Conservation (phyloP, 2,888 invertebrate genomes). For the Dynastes tityus region DNA sequence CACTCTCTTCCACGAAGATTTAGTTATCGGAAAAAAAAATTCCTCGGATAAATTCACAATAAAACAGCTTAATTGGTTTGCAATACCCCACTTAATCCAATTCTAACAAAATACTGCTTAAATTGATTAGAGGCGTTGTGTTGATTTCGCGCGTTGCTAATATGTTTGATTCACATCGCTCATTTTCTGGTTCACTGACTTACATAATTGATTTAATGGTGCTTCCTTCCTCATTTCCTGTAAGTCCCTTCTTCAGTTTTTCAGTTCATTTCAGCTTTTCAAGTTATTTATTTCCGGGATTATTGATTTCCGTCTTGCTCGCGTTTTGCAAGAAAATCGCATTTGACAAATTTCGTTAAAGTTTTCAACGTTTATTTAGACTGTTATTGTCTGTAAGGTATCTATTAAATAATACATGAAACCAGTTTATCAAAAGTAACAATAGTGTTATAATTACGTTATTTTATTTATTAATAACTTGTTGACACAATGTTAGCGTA, state of each 20-base stretch:
- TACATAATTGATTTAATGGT: conserved; percentile 25
- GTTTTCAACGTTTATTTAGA: background rate
- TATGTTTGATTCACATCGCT: conserved; percentile 19
- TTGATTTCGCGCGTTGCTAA: conserved; percentile 7
- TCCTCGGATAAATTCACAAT: background rate
- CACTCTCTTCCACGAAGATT: too few species aligned
- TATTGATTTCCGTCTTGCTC: conserved; percentile 5
- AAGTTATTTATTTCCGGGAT: conserved; percentile 15
- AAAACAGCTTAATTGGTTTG: background rate
- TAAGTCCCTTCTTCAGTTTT: conserved; percentile 2
- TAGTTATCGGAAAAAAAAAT: too few species aligned
- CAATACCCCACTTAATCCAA: background rate
- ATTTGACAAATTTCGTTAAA: background rate
- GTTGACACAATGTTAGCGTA: too few species aligned
- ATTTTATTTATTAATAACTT: too few species aligned
- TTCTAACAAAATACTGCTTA: background rate
- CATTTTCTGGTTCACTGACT: conserved; percentile 26
- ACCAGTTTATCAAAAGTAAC: too few species aligned
- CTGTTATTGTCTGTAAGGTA: background rate
- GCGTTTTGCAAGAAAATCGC: background rate
- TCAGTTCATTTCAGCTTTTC: conserved; percentile 29
- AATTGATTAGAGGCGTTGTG: conserved; percentile 8
- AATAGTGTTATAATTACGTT: too few species aligned
- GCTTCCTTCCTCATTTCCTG: conserved; percentile 11
- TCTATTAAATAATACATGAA: background rate